phyloP scores from a whole-genome alignment of 2,888 invertebrate species.

The Sepioteuthis lessoniana region DNA sequence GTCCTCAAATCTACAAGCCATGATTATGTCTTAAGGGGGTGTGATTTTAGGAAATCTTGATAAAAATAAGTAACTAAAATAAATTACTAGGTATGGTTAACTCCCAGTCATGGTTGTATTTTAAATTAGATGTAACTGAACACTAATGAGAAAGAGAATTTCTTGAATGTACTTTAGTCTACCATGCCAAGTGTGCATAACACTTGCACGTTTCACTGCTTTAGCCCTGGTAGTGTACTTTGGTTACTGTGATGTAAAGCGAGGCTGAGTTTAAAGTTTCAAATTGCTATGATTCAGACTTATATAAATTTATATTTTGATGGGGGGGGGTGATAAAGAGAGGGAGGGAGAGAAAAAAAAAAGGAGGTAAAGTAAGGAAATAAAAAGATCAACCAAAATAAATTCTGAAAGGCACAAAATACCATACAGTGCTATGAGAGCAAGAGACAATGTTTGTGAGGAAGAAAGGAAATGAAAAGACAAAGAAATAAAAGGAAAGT shows the following conservation, averaged over 20 bases:
- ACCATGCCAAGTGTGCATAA: neutral
- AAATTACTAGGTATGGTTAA: conserved; percentile 15
- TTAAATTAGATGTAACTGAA: neutral
- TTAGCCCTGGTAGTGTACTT: neutral
- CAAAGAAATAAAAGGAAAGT: neutral
- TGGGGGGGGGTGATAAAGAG: neutral
- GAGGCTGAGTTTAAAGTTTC: neutral
- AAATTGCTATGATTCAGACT: neutral
- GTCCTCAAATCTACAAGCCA: no score
- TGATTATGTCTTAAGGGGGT: no score
- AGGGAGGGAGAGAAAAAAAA: neutral
- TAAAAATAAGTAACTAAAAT: no score
- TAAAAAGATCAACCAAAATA: neutral
- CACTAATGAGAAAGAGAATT: conserved; percentile 11
- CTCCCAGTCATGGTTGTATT: neutral
- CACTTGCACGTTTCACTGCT: neutral
- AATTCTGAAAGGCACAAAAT: neutral
- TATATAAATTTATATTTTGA: neutral
- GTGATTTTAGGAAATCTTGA: neutral
- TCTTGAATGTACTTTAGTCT: neutral
- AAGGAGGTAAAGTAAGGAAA: neutral
- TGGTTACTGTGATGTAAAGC: neutral
- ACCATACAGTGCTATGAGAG: no score
- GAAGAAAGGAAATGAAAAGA: neutral
- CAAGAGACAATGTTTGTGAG: neutral